These are phyloP conservation scores for Apodemus speciosus DNA, from an alignment of 2,113 vertebrate species.

Conservation along the genomic window DNA sequence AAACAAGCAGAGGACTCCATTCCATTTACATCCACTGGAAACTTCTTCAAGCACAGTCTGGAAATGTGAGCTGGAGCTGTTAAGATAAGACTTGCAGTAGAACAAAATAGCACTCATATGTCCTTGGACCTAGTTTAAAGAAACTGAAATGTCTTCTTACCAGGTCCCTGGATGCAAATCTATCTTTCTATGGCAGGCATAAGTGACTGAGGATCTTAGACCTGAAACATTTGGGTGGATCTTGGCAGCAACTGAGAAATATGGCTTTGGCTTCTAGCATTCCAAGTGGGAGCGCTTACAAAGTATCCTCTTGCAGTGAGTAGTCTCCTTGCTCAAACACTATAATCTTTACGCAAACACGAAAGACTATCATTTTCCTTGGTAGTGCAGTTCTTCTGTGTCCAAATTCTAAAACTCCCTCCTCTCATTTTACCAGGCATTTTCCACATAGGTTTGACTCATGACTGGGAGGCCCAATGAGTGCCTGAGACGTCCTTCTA, in stretches of 20 bases:
- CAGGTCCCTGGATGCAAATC: constrained; percentile 57
- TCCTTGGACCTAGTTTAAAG: constrained; percentile 59
- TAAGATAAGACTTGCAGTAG: constrained; percentile 62
- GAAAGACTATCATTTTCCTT: constrained; percentile 43
- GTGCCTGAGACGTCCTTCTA: not conserved
- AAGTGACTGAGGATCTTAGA: constrained; percentile 49
- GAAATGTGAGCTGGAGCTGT: constrained; percentile 47
- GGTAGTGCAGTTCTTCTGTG: not conserved
- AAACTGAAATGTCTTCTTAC: constrained; percentile 12
- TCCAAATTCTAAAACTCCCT: constrained; percentile 15
- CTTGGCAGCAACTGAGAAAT: constrained; percentile 55
- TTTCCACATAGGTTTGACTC: not conserved
- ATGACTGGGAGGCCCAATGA: not conserved
- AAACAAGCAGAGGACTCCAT: not conserved
- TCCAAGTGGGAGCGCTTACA: constrained; percentile 9
- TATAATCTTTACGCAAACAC: not conserved
- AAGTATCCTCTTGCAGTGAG: constrained; percentile 35
- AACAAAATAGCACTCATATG: constrained; percentile 16
- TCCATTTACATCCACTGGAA: not conserved
- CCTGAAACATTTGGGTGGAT: constrained; percentile 48
- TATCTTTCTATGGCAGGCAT: constrained; percentile 61
- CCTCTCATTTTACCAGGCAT: not conserved
- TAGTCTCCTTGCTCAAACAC: constrained; percentile 1
- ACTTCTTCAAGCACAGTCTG: constrained; percentile 9
- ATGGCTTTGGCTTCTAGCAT: constrained; percentile 19